Evolutionary conservation across 2,113 vertebrate species (phyloP).

Genomic region (Camelus bactrianus): DNA sequence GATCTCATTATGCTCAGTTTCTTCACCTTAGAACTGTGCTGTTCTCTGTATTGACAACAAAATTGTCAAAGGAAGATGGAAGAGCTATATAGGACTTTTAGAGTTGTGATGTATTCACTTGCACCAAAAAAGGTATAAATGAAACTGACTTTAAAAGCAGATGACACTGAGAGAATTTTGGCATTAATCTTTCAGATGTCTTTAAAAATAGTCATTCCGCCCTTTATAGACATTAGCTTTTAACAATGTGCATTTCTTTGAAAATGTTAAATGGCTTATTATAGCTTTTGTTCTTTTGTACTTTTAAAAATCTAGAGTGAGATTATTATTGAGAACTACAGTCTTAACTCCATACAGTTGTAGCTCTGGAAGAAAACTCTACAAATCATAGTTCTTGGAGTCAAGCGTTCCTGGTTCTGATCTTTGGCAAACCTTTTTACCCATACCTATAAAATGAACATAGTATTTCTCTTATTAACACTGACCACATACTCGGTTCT

Average conservation of each 20-base stretch:
- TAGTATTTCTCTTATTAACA: background rate
- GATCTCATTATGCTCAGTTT: background rate
- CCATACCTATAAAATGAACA: background rate
- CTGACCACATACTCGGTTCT: background rate
- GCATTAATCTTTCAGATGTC: background rate
- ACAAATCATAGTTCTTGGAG: constrained; percentile 38
- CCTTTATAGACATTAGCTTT: constrained; percentile 55
- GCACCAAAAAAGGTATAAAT: background rate
- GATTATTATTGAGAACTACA: constrained; percentile 34
- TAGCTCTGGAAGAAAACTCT: background rate
- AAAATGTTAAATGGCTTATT: constrained; percentile 52
- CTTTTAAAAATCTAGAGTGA: constrained; percentile 21
- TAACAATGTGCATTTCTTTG: constrained; percentile 19
- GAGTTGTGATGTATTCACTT: background rate
- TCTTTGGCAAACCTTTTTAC: background rate
- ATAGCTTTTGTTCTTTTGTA: constrained; percentile 43
- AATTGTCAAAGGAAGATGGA: constrained; percentile 38
- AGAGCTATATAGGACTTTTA: background rate
- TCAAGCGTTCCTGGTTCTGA: background rate
- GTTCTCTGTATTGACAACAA: background rate
- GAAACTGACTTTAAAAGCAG: constrained; percentile 30
- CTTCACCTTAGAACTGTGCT: constrained; percentile 17
- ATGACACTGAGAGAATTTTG: constrained; percentile 1
- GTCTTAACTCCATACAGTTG: background rate
- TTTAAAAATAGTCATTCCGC: constrained; percentile 41